Evolutionary conservation across 2,888 invertebrate species (phyloP).

Genomic region (Meghimatium bilineatum): DNA sequence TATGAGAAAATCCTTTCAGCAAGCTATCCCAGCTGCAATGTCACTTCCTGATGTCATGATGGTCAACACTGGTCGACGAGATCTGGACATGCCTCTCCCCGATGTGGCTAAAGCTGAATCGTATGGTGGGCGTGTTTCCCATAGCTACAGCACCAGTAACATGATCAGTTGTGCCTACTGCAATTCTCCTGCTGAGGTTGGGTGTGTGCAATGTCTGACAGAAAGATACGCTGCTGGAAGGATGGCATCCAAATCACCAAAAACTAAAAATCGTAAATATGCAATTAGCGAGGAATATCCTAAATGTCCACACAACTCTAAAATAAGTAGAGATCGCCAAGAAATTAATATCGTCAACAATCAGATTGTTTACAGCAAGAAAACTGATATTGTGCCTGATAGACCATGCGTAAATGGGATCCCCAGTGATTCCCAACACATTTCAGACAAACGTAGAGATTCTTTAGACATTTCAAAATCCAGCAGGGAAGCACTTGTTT

Average conservation of each 20-base stretch:
- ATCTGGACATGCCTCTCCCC: conserved; percentile 31
- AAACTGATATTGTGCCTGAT: too few relatives aligned
- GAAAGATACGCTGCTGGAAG: conserved; percentile 15
- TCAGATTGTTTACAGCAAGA: background rate
- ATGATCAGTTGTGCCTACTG: conserved; percentile 27
- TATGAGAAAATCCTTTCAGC: conserved; percentile 38
- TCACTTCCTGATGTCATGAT: conserved; percentile 48
- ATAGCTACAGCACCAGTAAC: conserved; percentile 19
- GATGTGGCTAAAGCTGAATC: conserved; percentile 42
- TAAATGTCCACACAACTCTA: background rate
- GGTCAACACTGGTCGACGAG: conserved; percentile 43
- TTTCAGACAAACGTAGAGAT: background rate
- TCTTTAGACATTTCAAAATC: too few relatives aligned
- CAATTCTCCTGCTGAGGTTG: background rate
- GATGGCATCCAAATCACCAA: background rate
- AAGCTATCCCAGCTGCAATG: conserved; percentile 46
- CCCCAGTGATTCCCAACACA: background rate
- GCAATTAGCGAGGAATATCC: background rate
- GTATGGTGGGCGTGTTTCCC: conserved; percentile 39
- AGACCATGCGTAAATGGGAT: background rate
- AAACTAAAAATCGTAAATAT: background rate
- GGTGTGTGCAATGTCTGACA: conserved; percentile 12
- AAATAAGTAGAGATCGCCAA: background rate
- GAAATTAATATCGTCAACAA: background rate
- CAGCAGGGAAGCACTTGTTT: background rate